These are phyloP conservation scores for Caloenas nicobarica DNA, from an alignment of 2,113 vertebrate genomes.

Conservation along the genomic window DNA sequence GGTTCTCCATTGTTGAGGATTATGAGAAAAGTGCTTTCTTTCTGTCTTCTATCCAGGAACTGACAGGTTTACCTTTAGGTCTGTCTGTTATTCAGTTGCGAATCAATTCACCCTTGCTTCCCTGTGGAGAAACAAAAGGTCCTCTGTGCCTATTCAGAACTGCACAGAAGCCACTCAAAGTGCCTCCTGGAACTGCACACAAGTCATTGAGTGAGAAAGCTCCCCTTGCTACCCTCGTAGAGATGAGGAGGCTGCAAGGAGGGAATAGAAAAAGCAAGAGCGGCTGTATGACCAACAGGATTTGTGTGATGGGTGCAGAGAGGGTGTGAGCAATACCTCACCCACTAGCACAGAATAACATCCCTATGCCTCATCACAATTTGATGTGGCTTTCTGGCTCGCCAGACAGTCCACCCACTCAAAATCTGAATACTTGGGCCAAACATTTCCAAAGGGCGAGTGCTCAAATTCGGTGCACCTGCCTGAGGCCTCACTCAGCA, in stretches of 20 bases:
- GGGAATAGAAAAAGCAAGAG: not conserved
- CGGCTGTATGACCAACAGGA: not conserved
- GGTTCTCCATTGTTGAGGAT: not conserved
- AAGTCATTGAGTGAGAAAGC: not conserved
- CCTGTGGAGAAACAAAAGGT: not conserved
- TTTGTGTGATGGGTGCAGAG: not conserved
- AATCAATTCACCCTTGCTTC: not conserved
- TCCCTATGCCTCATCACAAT: fast-evolving
- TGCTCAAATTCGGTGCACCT: not conserved
- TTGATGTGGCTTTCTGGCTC: not conserved
- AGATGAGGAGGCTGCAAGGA: not conserved
- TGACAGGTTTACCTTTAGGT: not conserved
- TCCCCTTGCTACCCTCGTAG: not conserved
- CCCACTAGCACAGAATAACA: not conserved
- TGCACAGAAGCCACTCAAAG: not conserved
- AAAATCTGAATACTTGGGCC: not conserved
- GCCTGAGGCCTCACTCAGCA: not conserved
- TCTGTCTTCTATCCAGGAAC: not conserved
- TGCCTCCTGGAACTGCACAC: not conserved
- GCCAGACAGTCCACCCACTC: not conserved
- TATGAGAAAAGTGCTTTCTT: not conserved
- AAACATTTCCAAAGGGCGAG: not conserved
- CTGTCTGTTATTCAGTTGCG: not conserved
- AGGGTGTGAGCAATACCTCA: not conserved
- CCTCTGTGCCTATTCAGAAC: not conserved